A percentile compares a stretch with the other conserved stretches of the same genome.
phyloP scores from a whole-genome alignment of 2,888 invertebrate genomes.

The Proisotoma minuta region DNA sequence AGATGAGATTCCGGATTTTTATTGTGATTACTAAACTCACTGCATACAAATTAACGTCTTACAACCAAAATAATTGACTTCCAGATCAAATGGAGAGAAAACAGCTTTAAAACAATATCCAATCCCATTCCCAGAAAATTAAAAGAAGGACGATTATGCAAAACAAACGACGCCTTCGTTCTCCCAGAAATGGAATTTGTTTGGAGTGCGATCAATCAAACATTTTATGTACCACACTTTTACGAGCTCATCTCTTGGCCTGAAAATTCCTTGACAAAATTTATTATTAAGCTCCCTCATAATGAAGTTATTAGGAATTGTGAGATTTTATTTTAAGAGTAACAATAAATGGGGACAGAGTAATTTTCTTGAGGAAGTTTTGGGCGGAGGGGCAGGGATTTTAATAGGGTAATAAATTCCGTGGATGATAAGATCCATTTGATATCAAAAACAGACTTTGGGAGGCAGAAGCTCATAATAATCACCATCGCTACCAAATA shows the following conservation, averaged over 20 bases:
- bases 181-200: too few relatives aligned
- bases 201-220: too few relatives aligned
- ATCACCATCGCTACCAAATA: not conserved
- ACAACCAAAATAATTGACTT: conserved; percentile 4
- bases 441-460: conserved; percentile 13
- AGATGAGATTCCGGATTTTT: conserved; percentile 11
- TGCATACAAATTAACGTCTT: conserved; percentile 15
- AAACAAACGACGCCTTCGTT: too few relatives aligned
- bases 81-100: conserved; percentile 1
- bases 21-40: conserved; percentile 7
- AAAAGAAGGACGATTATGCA: not conserved
- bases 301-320: too few relatives aligned
- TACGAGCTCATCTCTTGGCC: too few relatives aligned
- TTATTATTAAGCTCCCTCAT: too few relatives aligned
- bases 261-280: too few relatives aligned
- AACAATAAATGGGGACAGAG: not conserved
- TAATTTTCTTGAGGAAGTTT: conserved; percentile 1
- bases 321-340: too few relatives aligned
- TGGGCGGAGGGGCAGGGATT: conserved; percentile 10
- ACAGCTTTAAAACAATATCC: not conserved
- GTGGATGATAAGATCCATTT: conserved; percentile 12
- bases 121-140: too few relatives aligned
- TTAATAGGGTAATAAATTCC: conserved; percentile 16
- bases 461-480: not conserved
- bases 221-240: too few relatives aligned